Base-by-base conservation (phyloP, 2,113 vertebrate genomes). In the Fulmarus glacialis region DNA sequence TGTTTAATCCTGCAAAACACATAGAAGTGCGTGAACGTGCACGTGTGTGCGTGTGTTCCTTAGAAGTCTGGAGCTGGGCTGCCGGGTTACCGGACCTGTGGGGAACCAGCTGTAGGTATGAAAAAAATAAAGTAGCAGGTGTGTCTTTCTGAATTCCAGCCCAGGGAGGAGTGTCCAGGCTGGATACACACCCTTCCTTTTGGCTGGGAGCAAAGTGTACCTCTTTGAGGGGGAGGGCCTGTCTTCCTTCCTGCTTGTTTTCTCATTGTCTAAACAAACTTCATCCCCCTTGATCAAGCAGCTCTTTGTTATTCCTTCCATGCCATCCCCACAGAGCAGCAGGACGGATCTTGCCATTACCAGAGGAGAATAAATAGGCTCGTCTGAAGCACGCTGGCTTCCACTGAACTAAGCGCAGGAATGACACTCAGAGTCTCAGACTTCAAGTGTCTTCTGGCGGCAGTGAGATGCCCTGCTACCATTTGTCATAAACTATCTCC, bases 111-210 rank as follows among this genome's bases (percentile, higher is more conserved):
- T 95, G 67, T 87, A 72, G 34, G 52, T 73, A 75, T n/a, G 62
- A 96, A 85, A 63, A 82, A 71, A 86, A 50, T 60, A 89, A 90
- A 89, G 60, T 73, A 94, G 58, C 90, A 96, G 97, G 90, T 97
- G 83, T 94, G 87, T 70, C 62, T 68, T 75, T 23, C 56, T 95
- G 91, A 95, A 97, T 97, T 96, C 96, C 97, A 97, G 73, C 81
- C 72, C 13, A 23, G 96, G 94, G 95, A 97, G 96, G 95, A 93
- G 90, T 88, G 90, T 94, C 74, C 80, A 84, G 24, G 55, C 32
- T 91, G 92, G 50, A 83, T 82, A 47, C 79, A 96, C 92, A 90
- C 94, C 92, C 96, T 95, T 90, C 88, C 93, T 77, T 86, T 55
- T 47, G 53, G 63, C 86, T 6, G 0, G 50, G 60, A 87, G 90